Evolutionary conservation across 2,888 invertebrate genomes (phyloP).

Genomic region (Notodonta dromedarius): DNA sequence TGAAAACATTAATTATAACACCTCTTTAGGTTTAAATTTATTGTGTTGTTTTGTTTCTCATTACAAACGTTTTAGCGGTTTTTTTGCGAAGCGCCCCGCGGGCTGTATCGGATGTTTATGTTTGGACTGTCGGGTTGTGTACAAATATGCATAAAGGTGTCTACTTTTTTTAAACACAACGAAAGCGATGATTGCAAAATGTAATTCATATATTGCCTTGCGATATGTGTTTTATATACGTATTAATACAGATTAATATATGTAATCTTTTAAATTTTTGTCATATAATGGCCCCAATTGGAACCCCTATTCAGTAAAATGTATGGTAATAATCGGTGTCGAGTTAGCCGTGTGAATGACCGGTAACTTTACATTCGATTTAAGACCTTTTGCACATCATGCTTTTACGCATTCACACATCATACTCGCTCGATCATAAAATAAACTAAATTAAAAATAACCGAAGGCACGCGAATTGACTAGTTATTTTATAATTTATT

Average conservation of each 20-base stretch:
- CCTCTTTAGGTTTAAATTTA: constrained; percentile 82
- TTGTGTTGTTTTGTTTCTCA: constrained; percentile 74
- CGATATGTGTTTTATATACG: too few species aligned
- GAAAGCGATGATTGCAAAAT: background rate
- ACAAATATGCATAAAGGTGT: background rate
- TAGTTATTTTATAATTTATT: constrained; percentile 70
- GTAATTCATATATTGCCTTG: too few species aligned
- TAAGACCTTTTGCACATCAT: too few species aligned
- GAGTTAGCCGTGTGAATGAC: too few species aligned
- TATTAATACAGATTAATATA: too few species aligned
- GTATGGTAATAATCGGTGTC: too few species aligned
- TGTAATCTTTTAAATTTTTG: too few species aligned
- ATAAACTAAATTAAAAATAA: background rate
- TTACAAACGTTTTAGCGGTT: constrained; percentile 56
- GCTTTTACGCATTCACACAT: background rate
- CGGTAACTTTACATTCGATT: too few species aligned
- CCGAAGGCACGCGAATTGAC: constrained; percentile 9
- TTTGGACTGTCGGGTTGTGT: constrained; percentile 14
- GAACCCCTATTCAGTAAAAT: too few species aligned
- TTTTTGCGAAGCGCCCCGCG: constrained; percentile 33
- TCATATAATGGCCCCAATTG: too few species aligned
- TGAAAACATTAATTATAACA: constrained; percentile 80
- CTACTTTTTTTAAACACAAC: background rate
- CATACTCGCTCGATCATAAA: background rate
- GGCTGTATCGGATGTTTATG: constrained; percentile 60